A percentile compares a stretch with the other conserved stretches of the same genome.
These are phyloP conservation scores for Drosophila insularis DNA, from an alignment of 1,140 invertebrate genomes.

Conservation along the genomic window DNA sequence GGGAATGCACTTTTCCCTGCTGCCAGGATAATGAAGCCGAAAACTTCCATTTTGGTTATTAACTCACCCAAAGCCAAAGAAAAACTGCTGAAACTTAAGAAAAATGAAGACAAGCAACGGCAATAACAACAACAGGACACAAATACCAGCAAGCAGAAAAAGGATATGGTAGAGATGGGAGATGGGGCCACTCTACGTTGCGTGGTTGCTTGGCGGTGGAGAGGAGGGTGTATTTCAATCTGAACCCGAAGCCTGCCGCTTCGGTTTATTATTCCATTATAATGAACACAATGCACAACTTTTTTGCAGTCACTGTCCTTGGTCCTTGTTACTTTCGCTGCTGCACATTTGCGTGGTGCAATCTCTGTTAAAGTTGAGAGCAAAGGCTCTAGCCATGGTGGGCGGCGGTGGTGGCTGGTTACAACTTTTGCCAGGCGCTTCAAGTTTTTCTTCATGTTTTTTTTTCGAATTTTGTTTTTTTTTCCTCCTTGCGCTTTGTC, in stretches of 20 bases:
- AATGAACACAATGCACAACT: conserved; percentile 76
- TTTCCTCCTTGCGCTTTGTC: conserved; percentile 16
- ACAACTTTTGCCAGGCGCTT: conserved; percentile 58
- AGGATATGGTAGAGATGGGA: neutral
- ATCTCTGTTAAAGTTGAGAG: conserved; percentile 45
- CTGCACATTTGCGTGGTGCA: conserved; percentile 73
- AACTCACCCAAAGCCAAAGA: conserved; percentile 39
- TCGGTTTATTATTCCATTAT: conserved; percentile 78
- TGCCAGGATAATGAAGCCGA: conserved; percentile 47
- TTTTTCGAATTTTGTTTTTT: conserved; percentile 25
- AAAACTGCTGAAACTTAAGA: conserved; percentile 32
- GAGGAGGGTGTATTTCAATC: conserved; percentile 26
- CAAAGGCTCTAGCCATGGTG: neutral
- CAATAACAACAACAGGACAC: conserved; percentile 22
- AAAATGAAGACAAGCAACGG: conserved; percentile 24
- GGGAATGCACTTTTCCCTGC: neutral
- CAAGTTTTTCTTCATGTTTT: conserved; percentile 62
- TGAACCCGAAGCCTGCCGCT: conserved; percentile 39
- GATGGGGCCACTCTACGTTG: no score
- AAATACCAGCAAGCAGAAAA: neutral
- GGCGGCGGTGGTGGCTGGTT: conserved; percentile 28
- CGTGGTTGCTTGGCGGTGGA: neutral
- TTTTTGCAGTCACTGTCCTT: conserved; percentile 52
- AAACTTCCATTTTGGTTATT: conserved; percentile 41
- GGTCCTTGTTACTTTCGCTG: conserved; percentile 59